Evolutionary conservation across 2,888 invertebrate species (phyloP).

Genomic region (Nysson spinosus): DNA sequence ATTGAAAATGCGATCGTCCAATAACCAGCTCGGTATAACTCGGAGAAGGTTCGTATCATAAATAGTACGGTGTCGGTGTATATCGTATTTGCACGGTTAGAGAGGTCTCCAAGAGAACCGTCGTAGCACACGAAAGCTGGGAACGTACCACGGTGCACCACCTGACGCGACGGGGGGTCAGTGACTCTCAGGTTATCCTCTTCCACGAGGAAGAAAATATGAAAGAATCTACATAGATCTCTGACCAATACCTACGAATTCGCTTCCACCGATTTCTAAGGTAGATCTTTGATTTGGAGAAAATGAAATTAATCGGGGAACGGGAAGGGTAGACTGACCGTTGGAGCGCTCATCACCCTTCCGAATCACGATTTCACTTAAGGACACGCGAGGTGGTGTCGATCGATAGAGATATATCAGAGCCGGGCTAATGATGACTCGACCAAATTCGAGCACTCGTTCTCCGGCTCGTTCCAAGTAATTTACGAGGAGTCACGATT

Average conservation of each 20-base stretch:
- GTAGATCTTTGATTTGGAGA: not conserved
- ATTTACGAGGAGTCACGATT: constrained; percentile 66
- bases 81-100: constrained; percentile 50
- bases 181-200: constrained; percentile 56
- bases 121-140: constrained; percentile 61
- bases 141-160: constrained; percentile 63
- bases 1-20: constrained; percentile 66
- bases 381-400: constrained; percentile 59
- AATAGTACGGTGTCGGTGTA: constrained; percentile 46
- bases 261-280: not conserved
- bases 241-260: too few relatives aligned
- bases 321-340: constrained; percentile 8
- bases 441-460: constrained; percentile 51
- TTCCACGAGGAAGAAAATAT: not conserved
- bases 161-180: constrained; percentile 67
- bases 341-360: constrained; percentile 22
- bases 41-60: constrained; percentile 56
- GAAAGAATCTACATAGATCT: too few relatives aligned
- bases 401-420: constrained; percentile 68
- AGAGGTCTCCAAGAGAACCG: constrained; percentile 38
- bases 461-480: constrained; percentile 33
- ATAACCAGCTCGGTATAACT: constrained; percentile 64
- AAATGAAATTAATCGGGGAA: constrained; percentile 43
- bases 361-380: constrained; percentile 60
- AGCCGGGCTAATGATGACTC: constrained; percentile 64